These are phyloP conservation scores for Apodemia duryi DNA, from an alignment of 2,888 invertebrate genomes.

Conservation along the genomic window DNA sequence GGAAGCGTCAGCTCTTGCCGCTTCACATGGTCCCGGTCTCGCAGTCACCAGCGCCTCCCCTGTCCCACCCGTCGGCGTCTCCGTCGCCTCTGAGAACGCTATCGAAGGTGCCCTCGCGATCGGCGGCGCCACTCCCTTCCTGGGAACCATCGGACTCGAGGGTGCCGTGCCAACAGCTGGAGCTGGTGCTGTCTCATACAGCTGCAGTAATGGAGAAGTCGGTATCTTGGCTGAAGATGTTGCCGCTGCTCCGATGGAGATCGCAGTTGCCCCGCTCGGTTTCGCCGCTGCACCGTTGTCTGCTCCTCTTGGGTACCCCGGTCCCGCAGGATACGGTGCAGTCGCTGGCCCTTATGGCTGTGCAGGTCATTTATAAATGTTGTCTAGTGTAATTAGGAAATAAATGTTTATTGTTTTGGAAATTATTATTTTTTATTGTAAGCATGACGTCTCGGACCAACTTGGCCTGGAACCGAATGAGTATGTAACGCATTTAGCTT, in stretches of 20 bases:
- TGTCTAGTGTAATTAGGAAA: background rate
- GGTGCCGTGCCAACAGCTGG: slow-evolving; percentile 34
- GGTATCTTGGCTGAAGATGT: slow-evolving; percentile 29
- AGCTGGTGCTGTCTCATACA: slow-evolving; percentile 32
- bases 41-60: too few species aligned
- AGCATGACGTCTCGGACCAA: background rate
- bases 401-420: background rate
- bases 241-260: slow-evolving; percentile 17
- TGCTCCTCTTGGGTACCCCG: slow-evolving; percentile 24
- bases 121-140: slow-evolving; percentile 33
- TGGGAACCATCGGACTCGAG: slow-evolving; percentile 30
- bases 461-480: too few species aligned
- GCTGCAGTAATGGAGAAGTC: slow-evolving; percentile 34
- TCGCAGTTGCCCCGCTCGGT: slow-evolving; percentile 13
- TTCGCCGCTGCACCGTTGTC: slow-evolving; percentile 8
- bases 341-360: slow-evolving; percentile 5
- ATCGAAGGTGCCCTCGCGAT: slow-evolving; percentile 17
- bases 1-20: too few species aligned
- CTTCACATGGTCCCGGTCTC: too few species aligned
- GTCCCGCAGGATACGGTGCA: slow-evolving; percentile 13
- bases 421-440: too few species aligned
- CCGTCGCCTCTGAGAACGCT: background rate
- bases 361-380: background rate
- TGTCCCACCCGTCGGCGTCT: too few species aligned
- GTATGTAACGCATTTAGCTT: too few species aligned